Evolutionary conservation across 2,797 vertebrate species (phyloP).

Genomic region (Lepilemur ruficaudatus): DNA sequence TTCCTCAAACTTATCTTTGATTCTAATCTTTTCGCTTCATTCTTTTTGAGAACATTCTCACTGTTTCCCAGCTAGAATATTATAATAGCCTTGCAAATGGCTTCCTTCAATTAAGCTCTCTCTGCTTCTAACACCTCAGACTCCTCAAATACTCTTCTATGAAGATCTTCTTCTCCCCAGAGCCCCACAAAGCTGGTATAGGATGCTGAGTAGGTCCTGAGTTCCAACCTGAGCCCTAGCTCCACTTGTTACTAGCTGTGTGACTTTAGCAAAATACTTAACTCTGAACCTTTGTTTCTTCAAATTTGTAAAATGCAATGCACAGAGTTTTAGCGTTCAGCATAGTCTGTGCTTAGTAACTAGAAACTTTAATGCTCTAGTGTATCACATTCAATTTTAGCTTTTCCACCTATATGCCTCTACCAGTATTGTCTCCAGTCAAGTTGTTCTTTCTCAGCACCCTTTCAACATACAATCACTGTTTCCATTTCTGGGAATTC

Average conservation of each 20-base stretch:
- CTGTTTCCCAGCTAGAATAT: not conserved
- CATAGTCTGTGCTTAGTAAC: not conserved
- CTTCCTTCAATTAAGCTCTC: not conserved
- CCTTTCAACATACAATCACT: not conserved
- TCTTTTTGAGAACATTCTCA: not conserved
- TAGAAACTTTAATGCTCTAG: not conserved
- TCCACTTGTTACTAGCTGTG: not conserved
- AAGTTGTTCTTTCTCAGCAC: not conserved
- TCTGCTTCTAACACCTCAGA: not conserved
- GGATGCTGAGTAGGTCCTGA: accelerated
- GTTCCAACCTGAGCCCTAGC: not conserved
- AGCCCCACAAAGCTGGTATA: not conserved
- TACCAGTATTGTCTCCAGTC: not conserved
- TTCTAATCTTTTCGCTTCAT: not conserved
- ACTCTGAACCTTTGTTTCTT: not conserved
- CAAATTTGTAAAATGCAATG: not conserved
- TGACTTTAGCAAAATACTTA: not conserved
- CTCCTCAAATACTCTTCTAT: not conserved
- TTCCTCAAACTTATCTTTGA: not conserved
- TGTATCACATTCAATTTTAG: not conserved
- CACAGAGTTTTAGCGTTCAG: not conserved
- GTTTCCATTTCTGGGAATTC: not conserved
- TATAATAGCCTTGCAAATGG: not conserved
- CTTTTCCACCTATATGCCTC: not conserved
- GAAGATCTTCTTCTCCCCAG: not conserved